These are phyloP conservation scores for Ganaspis sp. DNA, from an alignment of 1,140 invertebrate genomes.

Conservation along the genomic window DNA sequence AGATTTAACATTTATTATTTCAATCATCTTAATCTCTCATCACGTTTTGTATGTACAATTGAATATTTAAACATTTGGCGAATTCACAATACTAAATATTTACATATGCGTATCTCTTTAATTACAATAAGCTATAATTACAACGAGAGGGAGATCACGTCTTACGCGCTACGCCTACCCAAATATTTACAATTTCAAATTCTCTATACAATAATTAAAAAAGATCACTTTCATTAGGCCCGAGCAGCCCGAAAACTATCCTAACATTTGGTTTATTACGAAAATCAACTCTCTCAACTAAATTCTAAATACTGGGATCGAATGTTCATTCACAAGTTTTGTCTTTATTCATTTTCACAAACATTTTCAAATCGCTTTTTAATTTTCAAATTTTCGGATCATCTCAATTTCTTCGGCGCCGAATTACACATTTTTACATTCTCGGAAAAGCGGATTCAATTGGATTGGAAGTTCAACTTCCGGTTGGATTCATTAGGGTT, in stretches of 20 bases:
- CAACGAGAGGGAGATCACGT: conserved; percentile 26
- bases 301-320: neutral
- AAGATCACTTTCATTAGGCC: conserved; percentile 11
- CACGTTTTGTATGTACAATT: conserved; percentile 5
- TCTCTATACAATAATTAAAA: neutral
- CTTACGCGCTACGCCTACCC: conserved; percentile 26
- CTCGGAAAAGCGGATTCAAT: too few species aligned
- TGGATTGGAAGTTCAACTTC: too few species aligned
- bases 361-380: too few species aligned
- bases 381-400: too few species aligned
- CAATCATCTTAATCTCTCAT: conserved; percentile 3
- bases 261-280: conserved; percentile 28
- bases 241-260: neutral
- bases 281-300: neutral
- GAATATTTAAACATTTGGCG: conserved; percentile 16
- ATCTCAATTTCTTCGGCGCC: too few species aligned
- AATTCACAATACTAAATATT: conserved; percentile 29
- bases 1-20: conserved; percentile 24
- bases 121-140: conserved; percentile 19
- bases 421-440: too few species aligned
- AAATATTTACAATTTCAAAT: conserved; percentile 14
- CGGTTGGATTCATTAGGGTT: too few species aligned
- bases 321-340: neutral
- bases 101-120: conserved; percentile 13
- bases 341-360: neutral